phyloP scores from a whole-genome alignment of 2,797 vertebrate genomes.

The Loris lydekkerianus region DNA sequence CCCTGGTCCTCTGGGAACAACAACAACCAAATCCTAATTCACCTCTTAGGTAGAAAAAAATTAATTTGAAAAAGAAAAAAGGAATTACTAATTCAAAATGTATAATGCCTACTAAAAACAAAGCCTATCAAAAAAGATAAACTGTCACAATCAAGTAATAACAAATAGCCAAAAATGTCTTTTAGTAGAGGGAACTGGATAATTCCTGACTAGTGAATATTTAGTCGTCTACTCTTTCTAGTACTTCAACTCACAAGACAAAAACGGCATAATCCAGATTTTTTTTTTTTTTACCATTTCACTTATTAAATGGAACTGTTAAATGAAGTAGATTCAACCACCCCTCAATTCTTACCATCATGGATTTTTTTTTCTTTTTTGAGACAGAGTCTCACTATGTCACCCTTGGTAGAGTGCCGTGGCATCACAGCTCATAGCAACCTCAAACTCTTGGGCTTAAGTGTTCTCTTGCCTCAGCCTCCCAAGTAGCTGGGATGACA shows the following conservation, averaged over 20 bases:
- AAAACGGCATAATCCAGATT: conserved; percentile 43
- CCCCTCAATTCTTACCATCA: conserved; percentile 29
- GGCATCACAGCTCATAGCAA: too few species aligned
- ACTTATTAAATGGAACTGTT: conserved; percentile 16
- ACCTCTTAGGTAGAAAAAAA: conserved; percentile 53
- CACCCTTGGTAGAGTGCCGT: too few species aligned
- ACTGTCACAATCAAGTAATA: conserved; percentile 9
- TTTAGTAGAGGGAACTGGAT: background rate
- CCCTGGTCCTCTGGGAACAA: background rate
- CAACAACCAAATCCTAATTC: conserved; percentile 32
- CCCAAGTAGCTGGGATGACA: too few species aligned
- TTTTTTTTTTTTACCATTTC: background rate
- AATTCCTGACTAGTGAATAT: conserved; percentile 37
- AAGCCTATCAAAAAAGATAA: conserved; percentile 31
- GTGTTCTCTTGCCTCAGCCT: too few species aligned
- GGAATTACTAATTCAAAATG: conserved; percentile 47
- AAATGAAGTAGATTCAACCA: conserved; percentile 39
- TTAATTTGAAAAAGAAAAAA: conserved; percentile 63
- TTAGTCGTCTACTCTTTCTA: conserved; percentile 40
- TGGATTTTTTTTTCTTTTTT: background rate
- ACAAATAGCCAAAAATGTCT: conserved; percentile 1
- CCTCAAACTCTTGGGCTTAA: too few species aligned
- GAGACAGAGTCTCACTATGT: too few species aligned
- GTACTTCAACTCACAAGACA: conserved; percentile 36
- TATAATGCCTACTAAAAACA: conserved; percentile 36